Base-by-base conservation (phyloP, 2,888 invertebrate genomes). In the Drosophila infuscata region DNA sequence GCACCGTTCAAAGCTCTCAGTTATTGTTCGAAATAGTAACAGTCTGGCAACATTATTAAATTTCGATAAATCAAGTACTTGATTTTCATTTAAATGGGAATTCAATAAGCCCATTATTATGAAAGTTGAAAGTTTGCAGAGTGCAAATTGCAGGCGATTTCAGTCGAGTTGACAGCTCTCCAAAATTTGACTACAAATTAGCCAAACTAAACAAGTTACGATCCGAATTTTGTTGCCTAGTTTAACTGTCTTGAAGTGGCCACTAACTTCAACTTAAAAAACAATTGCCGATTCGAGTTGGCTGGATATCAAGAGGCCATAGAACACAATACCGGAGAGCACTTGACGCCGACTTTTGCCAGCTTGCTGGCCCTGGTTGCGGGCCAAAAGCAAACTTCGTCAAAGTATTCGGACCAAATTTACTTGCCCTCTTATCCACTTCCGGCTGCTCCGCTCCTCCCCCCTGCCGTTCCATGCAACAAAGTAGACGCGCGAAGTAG, bases 201-300 rank as follows among this genome's bases (percentile, higher is more conserved):
- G 12, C n/a, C 29, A 62, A 69, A 57, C n/a, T 35, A 17, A 11
- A 20, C n/a, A 60, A 79, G 52, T 70, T 63, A 60, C 58, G 60
- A 64, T 33, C 52, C 43, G 46, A 61, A 53, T 54, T 70, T 67
- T 80, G 71, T 75, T 67, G 61, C 46, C 30, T 51, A 61, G 63
- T 59, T 67, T 72, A 63, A 46, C 46, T 46, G 48, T 36, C 61
- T 60, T 72, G 36, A 49, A 63, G 48, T 43, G 63, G n/a, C 41
- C 46, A 33, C 49, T 60, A 53, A 61, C 30, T 69, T 57, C 51
- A 57, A 66, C 41, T 75, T 62, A 49, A 58, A 63, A 63, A 83
- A 88, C 83, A 81, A 89, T 83, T 83, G 89, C 58, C 89, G 69
- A 83, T 77, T 81, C 58, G 60, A 59, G 69, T 58, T 62, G 57